Base-by-base conservation (phyloP, 1,140 invertebrate genomes). In the Heliconius eleuchia region DNA sequence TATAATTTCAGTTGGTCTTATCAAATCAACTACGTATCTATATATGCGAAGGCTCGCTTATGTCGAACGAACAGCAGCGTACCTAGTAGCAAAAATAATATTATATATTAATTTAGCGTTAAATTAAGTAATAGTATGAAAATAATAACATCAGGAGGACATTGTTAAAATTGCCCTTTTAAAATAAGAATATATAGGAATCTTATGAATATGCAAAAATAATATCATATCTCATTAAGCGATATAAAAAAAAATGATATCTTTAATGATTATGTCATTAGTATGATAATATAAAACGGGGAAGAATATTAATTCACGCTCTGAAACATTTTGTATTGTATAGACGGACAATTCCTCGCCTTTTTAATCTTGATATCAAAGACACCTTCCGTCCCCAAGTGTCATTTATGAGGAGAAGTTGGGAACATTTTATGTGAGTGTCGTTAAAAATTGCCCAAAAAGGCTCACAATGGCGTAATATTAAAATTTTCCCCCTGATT, bases 401-500 rank as follows among this genome's bases (percentile, higher is more conserved):
- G 74, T 39, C 71, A 76, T 80, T 80, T 83, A 83, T 83, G 84
- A 83, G 77, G 82, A 85, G 78, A 82, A 76, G 74, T 55, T 77
- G 74, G 46, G 50, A 76, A 83, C 82, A 83, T 84, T 85, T 83
- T 27, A 66, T 23, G 60, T 66, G 23, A 66, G 60, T 11, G 57
- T 30, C 60, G 23, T 23, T 66, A 27, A 66, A 66, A 80, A 83
- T 78, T 80, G 71, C 71, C 42, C 50, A 77, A 75, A 72, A 81
- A 79, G 71, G 46, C 72, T 57, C 73, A 74, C 79, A 79, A 79
- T 77, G 66, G 82, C 27, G 80, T 79, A 85, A 86, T 88, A 87
- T 86, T 85, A 84, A 85, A 90, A 91, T 89, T 84, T 88, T 85
- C 88, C 80, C 85, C 75, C 82, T 66, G 73, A 6, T 5, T 27